Percentiles rank a stretch among this genome's conserved stretches.
These are phyloP conservation scores for Enteromius radiatus DNA, from an alignment of 2,797 vertebrate genomes.

Conservation along the genomic window DNA sequence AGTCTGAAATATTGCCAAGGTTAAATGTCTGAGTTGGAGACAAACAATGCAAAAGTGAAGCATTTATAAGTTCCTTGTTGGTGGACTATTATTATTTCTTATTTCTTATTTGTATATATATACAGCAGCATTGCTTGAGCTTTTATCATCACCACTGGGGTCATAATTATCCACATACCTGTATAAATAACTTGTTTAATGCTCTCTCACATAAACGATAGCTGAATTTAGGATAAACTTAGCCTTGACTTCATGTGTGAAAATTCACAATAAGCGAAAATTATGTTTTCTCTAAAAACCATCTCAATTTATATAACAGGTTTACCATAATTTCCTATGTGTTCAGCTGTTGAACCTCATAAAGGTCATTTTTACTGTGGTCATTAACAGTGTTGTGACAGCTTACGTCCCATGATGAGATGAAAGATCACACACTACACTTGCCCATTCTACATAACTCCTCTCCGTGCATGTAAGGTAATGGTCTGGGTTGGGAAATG, in stretches of 20 bases:
- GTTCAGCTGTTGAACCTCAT: constrained; percentile 46
- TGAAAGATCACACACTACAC: constrained; percentile 30
- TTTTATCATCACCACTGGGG: background rate
- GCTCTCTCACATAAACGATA: background rate
- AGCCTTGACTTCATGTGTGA: background rate
- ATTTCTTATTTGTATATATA: background rate
- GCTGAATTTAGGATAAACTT: background rate
- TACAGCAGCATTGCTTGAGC: background rate
- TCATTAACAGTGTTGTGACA: constrained; percentile 50
- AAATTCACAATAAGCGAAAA: background rate
- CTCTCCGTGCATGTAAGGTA: constrained; percentile 75
- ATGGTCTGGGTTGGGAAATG: constrained; percentile 73
- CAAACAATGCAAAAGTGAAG: background rate
- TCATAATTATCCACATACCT: background rate
- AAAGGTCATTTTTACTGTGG: constrained; percentile 40
- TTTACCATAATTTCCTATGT: constrained; percentile 28
- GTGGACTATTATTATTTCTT: background rate
- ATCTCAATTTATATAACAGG: constrained; percentile 22
- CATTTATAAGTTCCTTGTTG: background rate
- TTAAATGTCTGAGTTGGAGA: background rate
- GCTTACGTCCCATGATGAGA: constrained; percentile 38
- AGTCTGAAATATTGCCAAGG: background rate
- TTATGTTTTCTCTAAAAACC: background rate
- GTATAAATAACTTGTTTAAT: background rate
- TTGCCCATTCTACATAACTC: constrained; percentile 50